Percentiles rank a stretch among this genome's conserved stretches.
phyloP scores from a whole-genome alignment of 2,797 vertebrate genomes.

The Ciconia nigra region DNA sequence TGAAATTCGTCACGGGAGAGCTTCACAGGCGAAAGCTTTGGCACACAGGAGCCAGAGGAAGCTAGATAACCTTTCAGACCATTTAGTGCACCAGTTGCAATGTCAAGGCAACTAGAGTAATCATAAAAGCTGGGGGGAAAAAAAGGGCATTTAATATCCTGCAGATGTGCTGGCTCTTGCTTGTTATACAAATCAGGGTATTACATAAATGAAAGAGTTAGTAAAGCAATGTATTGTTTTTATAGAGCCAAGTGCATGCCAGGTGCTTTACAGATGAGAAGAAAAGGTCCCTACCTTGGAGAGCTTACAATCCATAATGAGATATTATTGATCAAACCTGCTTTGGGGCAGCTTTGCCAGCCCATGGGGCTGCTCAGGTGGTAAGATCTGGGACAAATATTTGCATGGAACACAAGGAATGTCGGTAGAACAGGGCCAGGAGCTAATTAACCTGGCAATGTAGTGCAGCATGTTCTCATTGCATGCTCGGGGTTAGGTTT shows the following conservation, averaged over 20 bases:
- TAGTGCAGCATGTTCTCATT: not conserved
- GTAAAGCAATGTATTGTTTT: not conserved
- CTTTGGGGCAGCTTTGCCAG: not conserved
- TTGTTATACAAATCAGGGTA: not conserved
- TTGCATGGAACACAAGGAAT: not conserved
- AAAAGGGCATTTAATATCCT: not conserved
- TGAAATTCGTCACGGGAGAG: not conserved
- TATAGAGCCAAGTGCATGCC: not conserved
- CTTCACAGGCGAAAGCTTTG: not conserved
- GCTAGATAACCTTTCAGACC: not conserved
- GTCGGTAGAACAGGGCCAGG: not conserved
- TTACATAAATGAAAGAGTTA: not conserved
- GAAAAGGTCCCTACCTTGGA: not conserved
- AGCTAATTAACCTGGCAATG: conserved; percentile 24
- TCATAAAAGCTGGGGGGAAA: not conserved
- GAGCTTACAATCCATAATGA: not conserved
- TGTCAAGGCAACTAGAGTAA: not conserved
- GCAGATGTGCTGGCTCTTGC: conserved; percentile 32
- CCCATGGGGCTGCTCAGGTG: not conserved
- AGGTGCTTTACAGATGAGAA: not conserved
- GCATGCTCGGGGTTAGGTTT: not conserved
- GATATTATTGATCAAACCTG: not conserved
- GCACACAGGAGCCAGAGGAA: not conserved
- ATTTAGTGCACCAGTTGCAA: not conserved
- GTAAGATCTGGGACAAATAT: conserved; percentile 31